phyloP scores from a whole-genome alignment of 2,888 invertebrate genomes.

The Mythimna impura region DNA sequence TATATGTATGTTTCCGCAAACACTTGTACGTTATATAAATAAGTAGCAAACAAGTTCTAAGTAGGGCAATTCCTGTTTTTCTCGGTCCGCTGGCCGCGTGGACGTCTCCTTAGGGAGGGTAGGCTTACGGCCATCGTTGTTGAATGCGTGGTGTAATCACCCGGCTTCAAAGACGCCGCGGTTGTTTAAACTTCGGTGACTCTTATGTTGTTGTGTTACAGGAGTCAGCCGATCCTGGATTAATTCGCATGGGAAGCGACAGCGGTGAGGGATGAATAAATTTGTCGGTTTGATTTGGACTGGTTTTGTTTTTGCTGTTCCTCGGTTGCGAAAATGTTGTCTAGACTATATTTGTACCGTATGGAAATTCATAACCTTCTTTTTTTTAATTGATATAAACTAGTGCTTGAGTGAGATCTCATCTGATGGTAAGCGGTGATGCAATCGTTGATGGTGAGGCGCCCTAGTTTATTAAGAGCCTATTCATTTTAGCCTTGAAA shows the following conservation, averaged over 20 bases:
- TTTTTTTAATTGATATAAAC: no score
- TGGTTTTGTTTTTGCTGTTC: background rate
- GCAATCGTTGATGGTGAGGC: no score
- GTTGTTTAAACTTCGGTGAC: conserved; percentile 34
- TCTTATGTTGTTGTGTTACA: background rate
- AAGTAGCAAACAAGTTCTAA: conserved; percentile 56
- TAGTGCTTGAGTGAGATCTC: no score
- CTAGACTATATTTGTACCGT: background rate
- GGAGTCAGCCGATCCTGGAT: conserved; percentile 17
- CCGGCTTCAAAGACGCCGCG: conserved; percentile 30
- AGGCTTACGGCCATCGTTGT: conserved; percentile 31
- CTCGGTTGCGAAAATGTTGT: background rate
- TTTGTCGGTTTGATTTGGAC: background rate
- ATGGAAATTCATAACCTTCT: background rate
- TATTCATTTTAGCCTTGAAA: no score
- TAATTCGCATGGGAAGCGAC: conserved; percentile 16
- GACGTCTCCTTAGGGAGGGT: conserved; percentile 34
- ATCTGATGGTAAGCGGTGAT: no score
- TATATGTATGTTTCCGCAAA: conserved; percentile 40
- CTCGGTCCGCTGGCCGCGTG: conserved; percentile 35
- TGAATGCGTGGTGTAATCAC: conserved; percentile 40
- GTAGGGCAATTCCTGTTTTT: conserved; percentile 56
- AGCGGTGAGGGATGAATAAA: background rate
- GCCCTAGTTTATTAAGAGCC: no score
- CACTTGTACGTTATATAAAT: conserved; percentile 37